Conservation (phyloP, 2,113 vertebrate genomes). For the Zosterops pallidus region DNA sequence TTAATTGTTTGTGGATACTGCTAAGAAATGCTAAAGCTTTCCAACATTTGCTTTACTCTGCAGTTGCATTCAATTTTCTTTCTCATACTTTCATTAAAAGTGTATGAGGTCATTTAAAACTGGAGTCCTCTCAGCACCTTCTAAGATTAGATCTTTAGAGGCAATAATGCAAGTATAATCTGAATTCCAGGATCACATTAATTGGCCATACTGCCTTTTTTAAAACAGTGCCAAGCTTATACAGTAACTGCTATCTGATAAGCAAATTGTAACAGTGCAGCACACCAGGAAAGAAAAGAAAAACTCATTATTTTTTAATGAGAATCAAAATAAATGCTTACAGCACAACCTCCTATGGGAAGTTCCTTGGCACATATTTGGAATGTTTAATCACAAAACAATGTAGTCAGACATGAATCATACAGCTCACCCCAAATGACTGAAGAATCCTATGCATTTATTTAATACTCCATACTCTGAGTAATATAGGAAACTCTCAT, state of each 20-base stretch:
- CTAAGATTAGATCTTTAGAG: slow-evolving; percentile 32
- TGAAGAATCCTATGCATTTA: neutral
- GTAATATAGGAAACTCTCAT: slow-evolving; percentile 22
- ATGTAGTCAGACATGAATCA: neutral
- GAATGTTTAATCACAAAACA: slow-evolving; percentile 6
- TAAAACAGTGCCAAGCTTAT: neutral
- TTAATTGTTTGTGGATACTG: neutral
- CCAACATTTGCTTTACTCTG: neutral
- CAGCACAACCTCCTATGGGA: neutral
- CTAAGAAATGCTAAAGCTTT: neutral
- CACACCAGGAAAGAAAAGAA: neutral
- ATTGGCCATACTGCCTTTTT: neutral
- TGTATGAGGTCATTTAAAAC: slow-evolving; percentile 18
- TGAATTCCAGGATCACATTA: neutral
- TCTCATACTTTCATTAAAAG: neutral
- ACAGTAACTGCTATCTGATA: neutral
- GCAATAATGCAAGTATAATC: slow-evolving; percentile 15
- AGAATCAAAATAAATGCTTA: slow-evolving; percentile 8
- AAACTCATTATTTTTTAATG: slow-evolving; percentile 14
- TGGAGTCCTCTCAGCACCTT: neutral
- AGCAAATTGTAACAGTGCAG: neutral
- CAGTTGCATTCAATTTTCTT: neutral
- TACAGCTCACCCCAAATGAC: neutral
- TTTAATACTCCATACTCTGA: neutral
- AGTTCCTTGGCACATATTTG: neutral